A percentile compares a stretch with the other conserved stretches of the same genome.
These are phyloP conservation scores for Onthophagus taurus DNA, from an alignment of 1,140 invertebrate species.

Conservation along the genomic window DNA sequence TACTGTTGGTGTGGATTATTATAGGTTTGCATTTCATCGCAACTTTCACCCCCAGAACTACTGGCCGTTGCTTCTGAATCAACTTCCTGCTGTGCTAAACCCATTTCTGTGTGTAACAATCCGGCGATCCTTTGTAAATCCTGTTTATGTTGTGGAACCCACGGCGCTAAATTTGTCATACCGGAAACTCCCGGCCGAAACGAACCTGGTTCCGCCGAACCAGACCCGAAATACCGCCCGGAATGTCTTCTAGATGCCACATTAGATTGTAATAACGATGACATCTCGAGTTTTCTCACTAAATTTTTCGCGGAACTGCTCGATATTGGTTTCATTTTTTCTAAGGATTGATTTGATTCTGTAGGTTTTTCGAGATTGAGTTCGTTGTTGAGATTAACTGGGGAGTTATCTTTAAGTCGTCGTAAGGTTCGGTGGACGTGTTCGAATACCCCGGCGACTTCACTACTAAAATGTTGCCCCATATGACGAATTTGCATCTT, in stretches of 20 bases:
- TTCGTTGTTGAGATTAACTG: no score
- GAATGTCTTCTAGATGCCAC: slow-evolving; percentile 26
- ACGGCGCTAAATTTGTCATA: slow-evolving; percentile 42
- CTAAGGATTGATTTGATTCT: slow-evolving; percentile 17
- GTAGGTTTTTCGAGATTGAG: slow-evolving; percentile 2
- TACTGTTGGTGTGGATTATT: slow-evolving; percentile 65
- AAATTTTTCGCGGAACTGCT: slow-evolving; percentile 45
- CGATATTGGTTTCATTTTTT: slow-evolving; percentile 37
- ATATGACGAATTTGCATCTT: slow-evolving; percentile 64
- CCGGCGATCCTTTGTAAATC: slow-evolving; percentile 57
- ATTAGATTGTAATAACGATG: slow-evolving; percentile 33
- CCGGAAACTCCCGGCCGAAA: slow-evolving; percentile 37
- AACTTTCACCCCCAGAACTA: slow-evolving; percentile 87
- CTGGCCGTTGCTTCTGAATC: slow-evolving; percentile 91
- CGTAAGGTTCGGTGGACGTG: slow-evolving; percentile 49
- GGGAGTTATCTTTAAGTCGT: slow-evolving; percentile 23
- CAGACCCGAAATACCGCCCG: slow-evolving; percentile 52
- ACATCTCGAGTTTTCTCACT: slow-evolving; percentile 44
- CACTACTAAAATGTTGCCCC: slow-evolving; percentile 64
- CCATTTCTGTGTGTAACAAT: slow-evolving; percentile 57
- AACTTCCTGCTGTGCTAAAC: slow-evolving; percentile 59
- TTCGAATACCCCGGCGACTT: slow-evolving; percentile 63
- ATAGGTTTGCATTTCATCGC: slow-evolving; percentile 77
- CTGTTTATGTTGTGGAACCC: slow-evolving; percentile 38
- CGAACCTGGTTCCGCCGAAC: slow-evolving; percentile 42